These are phyloP conservation scores for Ischnura elegans DNA, from an alignment of 2,888 invertebrate genomes.

Conservation along the genomic window DNA sequence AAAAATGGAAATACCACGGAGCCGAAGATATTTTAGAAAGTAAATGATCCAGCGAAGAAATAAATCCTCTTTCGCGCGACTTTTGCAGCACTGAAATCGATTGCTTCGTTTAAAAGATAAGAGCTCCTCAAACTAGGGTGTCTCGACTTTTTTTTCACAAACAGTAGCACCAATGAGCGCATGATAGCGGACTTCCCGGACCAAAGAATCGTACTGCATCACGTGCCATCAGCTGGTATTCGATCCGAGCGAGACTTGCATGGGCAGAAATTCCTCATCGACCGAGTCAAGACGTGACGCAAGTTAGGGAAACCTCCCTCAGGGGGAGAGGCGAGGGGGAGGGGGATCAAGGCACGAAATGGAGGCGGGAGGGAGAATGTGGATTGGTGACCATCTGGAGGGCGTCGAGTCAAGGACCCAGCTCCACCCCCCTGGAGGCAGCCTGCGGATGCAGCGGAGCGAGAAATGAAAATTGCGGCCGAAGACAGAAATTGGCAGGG, in stretches of 20 bases:
- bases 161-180: no score
- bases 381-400: constrained; percentile 26
- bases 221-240: neutral
- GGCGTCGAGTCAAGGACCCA: neutral
- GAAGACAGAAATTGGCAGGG: no score
- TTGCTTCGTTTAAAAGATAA: no score
- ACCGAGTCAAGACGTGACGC: constrained; percentile 17
- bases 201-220: neutral
- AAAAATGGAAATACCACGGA: no score
- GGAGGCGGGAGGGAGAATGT: neutral
- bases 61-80: no score
- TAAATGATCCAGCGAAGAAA: no score
- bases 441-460: constrained; percentile 18
- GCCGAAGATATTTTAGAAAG: no score
- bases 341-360: neutral
- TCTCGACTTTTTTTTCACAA: no score
- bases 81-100: no score
- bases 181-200: no score
- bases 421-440: neutral
- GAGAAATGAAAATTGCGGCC: neutral
- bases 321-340: neutral
- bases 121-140: no score
- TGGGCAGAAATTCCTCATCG: neutral
- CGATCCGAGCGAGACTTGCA: neutral
- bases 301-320: neutral